Evolutionary conservation across 2,797 vertebrate species (phyloP), one percentile per base, ranked within the genome.

Genomic region (Acropternis orthonyx): DNA sequence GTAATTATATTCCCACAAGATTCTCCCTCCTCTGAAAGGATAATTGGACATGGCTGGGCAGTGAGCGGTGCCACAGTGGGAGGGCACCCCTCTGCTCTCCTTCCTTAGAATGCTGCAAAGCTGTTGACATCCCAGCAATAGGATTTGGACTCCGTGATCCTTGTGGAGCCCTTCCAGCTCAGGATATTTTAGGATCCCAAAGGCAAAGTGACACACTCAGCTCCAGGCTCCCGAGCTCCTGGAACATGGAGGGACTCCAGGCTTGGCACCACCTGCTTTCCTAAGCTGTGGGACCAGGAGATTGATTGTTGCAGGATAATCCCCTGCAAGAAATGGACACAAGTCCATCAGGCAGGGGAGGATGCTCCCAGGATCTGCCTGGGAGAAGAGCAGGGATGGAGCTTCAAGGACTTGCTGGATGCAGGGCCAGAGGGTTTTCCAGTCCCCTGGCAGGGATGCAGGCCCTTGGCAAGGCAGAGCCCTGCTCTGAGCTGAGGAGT

Each of bases 191-290:
- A 16, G 61, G 61, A 22, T 62, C 59, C 61, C 6, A 0, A 52
- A 27, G 48, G 19, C 39, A 3, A 28, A 23, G 55, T 2, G 1
- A 22, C 32, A 5, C 4, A 0, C 16, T 41, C 7, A 0, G 65
- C 17, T 23, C 44, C 18, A 0, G 63, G 37, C 37, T 37, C 37
- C 37, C 37, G 9, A 37, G 37, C 37, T 37, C 37, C 37, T 37
- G 37, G 37, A 37, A 37, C 37, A 37, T 37, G 37, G 37, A 37
- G 37, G 37, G 37, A 37, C 37, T 37, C 37, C 37, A 37, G 37
- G 37, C 37, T 37, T 37, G 37, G 37, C 37, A 9, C 37, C 37
- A 37, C 9, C 12, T 37, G 37, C 37, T 37, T 37, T 37, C 37
- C 12, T 9, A 12, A 12, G 37, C 37, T 37, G 9, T 37, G 12